Evolutionary conservation across 2,888 invertebrate species (phyloP), one percentile per base, ranked within the genome.

Genomic region (Bellardia pandia): DNA sequence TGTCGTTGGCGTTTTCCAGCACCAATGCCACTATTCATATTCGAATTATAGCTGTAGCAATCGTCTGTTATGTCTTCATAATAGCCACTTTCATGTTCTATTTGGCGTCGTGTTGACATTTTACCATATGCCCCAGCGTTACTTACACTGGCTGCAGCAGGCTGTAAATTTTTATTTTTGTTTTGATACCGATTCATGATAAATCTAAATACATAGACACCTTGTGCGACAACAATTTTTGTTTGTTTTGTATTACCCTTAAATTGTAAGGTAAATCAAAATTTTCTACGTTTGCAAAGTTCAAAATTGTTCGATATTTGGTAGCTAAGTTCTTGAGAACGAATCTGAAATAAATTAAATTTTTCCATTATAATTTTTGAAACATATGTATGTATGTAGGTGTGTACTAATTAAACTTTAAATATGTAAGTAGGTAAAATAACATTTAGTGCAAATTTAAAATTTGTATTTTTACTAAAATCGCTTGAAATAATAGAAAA

Each of bases 41-140:
- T 76, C 16, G 71, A 5, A 48, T 53, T 80, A 58, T 83, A 88
- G 9, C 16, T 53, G 33, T 80, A 88, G 23, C 77, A 86, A 13
- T 88, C 90, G 16, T 90, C 90, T 23, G 75, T 58, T 23, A 81
- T 86, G 77, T 89, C 89, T 94, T 97, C 97, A 95, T 96, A 97
- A 93, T 96, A 97, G 89, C 97, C 97, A 93, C 97, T 97, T 94
- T 97, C 97, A 95, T 97, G 96, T 90, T 96, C 96, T 90, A 95
- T 95, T 90, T 95, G 95, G 90, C 96, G 96, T 90, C 95, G 95
- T 90, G 95, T 93, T 91, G 94, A 95, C 95, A 95, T 95, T 92
- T 94, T 95, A n/a, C 78, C 86, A 60, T 74, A 85, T 53, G 64
- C 45, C 40, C 71, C 78, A n/a, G 69, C 66, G 51, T 53, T 68